Evolutionary conservation across 1,140 invertebrate species (phyloP), one percentile per base, ranked within the genome.

Genomic region (Coptotermes formosanus): DNA sequence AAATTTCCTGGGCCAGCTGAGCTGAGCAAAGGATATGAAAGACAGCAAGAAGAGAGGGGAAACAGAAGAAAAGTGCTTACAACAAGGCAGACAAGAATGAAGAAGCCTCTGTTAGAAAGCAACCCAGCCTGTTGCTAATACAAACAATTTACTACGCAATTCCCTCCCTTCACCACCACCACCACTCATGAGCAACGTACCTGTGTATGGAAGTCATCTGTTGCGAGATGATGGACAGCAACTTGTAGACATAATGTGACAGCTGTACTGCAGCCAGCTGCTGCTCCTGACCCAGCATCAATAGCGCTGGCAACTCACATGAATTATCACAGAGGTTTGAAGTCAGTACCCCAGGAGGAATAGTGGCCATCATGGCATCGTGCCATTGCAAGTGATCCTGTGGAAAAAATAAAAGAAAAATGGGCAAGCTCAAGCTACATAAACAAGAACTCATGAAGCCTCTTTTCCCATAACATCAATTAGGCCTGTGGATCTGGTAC

Each of bases 121-220:
- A 16, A 23, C 12, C 21, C 7, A 64, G 94, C 93, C 93, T 95
- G 88, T 97, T 38, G 38, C 38, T 38, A 38, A 38, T 38, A 38
- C 38, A 38, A 38, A 38, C 38, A 4, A 4, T 38, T 38, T 38
- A 38, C 38, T 38, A 38, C 38, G 2, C 2, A 38, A 38, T 2
- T 4, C 4, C 38, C 38, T 4, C 38, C 38, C 38, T 4, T 4
- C 38, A 38, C 38, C 38, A 38, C 38, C 38, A 38, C 38, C 38
- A 38, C 38, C 38, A 38, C 4, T 4, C 38, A 38, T 38, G 38
- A 38, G 4, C 38, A 23, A 64, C 21, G 1, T 16, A 94, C 93
- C 93, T 95, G 88, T 97, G 95, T 88, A 97, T 96, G n/a, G 94
- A 96, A 0, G 96, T 97, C 92, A 97, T 95, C 88, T 97, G 94